Conservation (phyloP, 2,797 vertebrate species). For the Clarias platycephalus region DNA sequence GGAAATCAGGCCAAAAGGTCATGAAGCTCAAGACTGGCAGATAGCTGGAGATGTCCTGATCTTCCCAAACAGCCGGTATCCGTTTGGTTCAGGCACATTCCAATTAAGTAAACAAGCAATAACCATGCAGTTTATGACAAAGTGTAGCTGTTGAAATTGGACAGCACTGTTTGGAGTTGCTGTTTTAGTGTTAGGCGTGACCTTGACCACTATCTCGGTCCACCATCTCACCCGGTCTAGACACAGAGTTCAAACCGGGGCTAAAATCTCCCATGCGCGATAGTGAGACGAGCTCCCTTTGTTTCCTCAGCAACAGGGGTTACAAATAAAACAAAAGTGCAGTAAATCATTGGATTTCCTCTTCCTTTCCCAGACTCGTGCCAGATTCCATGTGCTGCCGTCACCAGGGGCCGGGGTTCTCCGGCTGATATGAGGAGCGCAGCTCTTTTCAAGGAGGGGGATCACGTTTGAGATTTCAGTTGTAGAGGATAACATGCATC, state of each 20-base stretch:
- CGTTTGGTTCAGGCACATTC: background rate
- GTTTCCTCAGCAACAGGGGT: slow-evolving; percentile 16
- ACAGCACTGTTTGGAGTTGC: slow-evolving; percentile 16
- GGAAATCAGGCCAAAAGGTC: background rate
- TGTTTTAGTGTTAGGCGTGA: slow-evolving; percentile 17
- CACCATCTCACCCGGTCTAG: slow-evolving; percentile 33
- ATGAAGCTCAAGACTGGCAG: background rate
- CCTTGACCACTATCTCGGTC: slow-evolving; percentile 37
- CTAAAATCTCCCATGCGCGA: slow-evolving; percentile 10
- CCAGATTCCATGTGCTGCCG: slow-evolving; percentile 26
- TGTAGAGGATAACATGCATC: background rate
- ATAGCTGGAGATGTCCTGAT: background rate
- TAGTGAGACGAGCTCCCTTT: background rate
- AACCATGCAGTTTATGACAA: background rate
- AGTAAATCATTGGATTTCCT: slow-evolving; percentile 34
- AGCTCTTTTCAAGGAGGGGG: background rate
- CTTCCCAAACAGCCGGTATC: slow-evolving; percentile 15
- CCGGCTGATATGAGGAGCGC: background rate
- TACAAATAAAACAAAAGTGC: slow-evolving; percentile 36
- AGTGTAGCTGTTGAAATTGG: background rate
- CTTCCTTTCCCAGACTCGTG: slow-evolving; percentile 33
- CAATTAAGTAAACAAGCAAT: background rate
- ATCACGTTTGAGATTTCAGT: background rate
- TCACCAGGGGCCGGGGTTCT: background rate
- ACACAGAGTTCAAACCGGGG: slow-evolving; percentile 9